Percentiles rank a stretch among this genome's conserved stretches.
Evolutionary conservation across 2,797 vertebrate genomes (phyloP).

Genomic region (Siniperca undulata): DNA sequence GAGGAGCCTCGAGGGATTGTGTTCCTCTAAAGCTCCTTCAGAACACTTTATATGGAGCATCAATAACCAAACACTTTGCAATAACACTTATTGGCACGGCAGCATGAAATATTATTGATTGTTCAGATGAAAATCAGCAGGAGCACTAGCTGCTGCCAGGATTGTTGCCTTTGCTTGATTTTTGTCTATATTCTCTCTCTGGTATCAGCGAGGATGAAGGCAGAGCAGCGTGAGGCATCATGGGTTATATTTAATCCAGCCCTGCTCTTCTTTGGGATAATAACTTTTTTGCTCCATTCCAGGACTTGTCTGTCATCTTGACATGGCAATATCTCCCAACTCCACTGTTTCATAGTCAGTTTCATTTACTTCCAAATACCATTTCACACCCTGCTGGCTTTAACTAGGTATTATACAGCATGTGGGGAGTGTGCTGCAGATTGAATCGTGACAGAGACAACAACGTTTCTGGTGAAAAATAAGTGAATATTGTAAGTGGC

Average conservation of each 20-base stretch:
- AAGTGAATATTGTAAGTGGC: constrained; percentile 98
- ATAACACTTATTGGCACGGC: constrained; percentile 75
- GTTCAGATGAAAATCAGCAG: constrained; percentile 67
- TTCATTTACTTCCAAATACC: constrained; percentile 99
- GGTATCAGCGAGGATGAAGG: constrained; percentile 86
- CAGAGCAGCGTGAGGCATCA: constrained; percentile 90
- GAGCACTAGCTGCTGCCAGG: constrained; percentile 17
- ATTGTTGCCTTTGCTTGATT: constrained; percentile 86
- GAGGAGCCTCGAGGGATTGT: constrained; percentile 74
- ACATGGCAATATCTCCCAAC: constrained; percentile 97
- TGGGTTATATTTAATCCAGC: constrained; percentile 98
- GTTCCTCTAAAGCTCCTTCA: constrained; percentile 78
- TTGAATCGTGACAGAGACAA: constrained; percentile 99
- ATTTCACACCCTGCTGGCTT: constrained; percentile 99
- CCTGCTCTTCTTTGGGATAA: constrained; percentile 95
- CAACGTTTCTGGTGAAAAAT: constrained; percentile 90
- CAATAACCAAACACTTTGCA: constrained; percentile 79
- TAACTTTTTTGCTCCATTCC: constrained; percentile 98
- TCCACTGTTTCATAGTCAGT: constrained; percentile 93
- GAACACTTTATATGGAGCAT: constrained; percentile 73
- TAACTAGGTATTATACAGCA: constrained; percentile 94
- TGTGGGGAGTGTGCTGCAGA: constrained; percentile 94
- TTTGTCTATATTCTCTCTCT: constrained; percentile 76
- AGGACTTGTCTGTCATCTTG: constrained; percentile 98
- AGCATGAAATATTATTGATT: constrained; percentile 66